Evolutionary conservation across 1,140 invertebrate genomes (phyloP).

Genomic region (Drosophila insularis): DNA sequence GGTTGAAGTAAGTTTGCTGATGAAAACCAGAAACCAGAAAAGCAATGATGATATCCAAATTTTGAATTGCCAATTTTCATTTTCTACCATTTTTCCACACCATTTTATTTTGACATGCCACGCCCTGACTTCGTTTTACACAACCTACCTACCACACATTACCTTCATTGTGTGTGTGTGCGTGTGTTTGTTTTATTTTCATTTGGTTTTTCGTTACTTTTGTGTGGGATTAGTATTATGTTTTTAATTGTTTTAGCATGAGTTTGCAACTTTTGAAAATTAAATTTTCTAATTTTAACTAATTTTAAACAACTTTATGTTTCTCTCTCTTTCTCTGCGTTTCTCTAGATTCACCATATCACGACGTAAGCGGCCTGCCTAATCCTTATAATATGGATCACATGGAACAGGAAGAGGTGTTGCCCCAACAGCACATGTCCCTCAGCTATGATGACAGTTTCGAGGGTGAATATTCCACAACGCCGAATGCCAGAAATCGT

Average conservation of each 20-base stretch:
- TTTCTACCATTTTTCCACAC: neutral
- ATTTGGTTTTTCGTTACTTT: neutral
- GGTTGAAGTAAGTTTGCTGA: slow-evolving; percentile 79
- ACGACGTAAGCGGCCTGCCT: slow-evolving; percentile 94
- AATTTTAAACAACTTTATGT: slow-evolving; percentile 64
- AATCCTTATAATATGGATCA: slow-evolving; percentile 92
- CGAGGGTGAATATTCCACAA: slow-evolving; percentile 96
- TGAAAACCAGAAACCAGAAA: slow-evolving; percentile 4
- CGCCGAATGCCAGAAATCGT: slow-evolving; percentile 93
- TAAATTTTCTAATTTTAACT: slow-evolving; percentile 54
- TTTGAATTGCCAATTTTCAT: slow-evolving; percentile 50
- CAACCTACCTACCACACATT: slow-evolving; percentile 12
- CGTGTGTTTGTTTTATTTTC: slow-evolving; percentile 2
- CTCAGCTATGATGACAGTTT: slow-evolving; percentile 95
- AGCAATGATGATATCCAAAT: slow-evolving; percentile 45
- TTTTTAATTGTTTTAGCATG: slow-evolving; percentile 80
- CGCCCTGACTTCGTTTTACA: neutral
- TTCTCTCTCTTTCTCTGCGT: slow-evolving; percentile 27
- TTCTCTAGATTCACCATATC: slow-evolving; percentile 93
- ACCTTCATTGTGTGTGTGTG: slow-evolving; percentile 47
- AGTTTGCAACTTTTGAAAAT: slow-evolving; percentile 48
- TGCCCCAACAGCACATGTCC: slow-evolving; percentile 91
- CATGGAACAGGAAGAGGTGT: slow-evolving; percentile 87
- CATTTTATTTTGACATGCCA: slow-evolving; percentile 34
- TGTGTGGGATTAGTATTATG: slow-evolving; percentile 57